phyloP scores from a whole-genome alignment of 2,113 vertebrate species.

The Cromileptes altivelis region DNA sequence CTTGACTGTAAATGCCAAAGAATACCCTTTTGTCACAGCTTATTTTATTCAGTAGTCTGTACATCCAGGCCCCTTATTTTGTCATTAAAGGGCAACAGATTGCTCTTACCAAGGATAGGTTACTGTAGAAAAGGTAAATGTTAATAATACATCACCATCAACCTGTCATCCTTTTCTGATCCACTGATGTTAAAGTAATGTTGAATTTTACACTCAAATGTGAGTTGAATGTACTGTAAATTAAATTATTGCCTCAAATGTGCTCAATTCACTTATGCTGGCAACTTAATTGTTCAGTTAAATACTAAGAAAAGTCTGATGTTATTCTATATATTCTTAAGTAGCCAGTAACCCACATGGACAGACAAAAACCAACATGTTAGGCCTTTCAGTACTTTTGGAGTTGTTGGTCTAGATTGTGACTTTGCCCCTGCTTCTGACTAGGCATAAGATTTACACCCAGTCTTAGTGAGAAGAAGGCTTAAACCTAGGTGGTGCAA shows the following conservation, averaged over 20 bases:
- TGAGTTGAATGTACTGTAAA: background rate
- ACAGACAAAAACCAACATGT: no score
- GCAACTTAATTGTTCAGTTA: background rate
- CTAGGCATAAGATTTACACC: no score
- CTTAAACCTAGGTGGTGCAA: no score
- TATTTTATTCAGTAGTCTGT: background rate
- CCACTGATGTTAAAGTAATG: background rate
- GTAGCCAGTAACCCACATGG: no score
- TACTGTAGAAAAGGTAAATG: background rate
- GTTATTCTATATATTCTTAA: background rate
- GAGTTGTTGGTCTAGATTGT: no score
- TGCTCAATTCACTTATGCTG: background rate
- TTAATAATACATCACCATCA: background rate
- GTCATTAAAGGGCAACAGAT: background rate
- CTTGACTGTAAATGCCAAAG: conserved; percentile 21
- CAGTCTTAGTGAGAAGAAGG: no score
- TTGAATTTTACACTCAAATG: background rate
- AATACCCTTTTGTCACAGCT: background rate
- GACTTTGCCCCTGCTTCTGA: no score
- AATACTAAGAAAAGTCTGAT: background rate
- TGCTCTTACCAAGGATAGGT: background rate
- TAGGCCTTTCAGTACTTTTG: no score
- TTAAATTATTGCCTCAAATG: background rate
- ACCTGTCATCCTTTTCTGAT: background rate
- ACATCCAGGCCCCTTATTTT: background rate